Evolutionary conservation across 2,888 invertebrate genomes (phyloP).

Genomic region (Xestobium rufovillosum): DNA sequence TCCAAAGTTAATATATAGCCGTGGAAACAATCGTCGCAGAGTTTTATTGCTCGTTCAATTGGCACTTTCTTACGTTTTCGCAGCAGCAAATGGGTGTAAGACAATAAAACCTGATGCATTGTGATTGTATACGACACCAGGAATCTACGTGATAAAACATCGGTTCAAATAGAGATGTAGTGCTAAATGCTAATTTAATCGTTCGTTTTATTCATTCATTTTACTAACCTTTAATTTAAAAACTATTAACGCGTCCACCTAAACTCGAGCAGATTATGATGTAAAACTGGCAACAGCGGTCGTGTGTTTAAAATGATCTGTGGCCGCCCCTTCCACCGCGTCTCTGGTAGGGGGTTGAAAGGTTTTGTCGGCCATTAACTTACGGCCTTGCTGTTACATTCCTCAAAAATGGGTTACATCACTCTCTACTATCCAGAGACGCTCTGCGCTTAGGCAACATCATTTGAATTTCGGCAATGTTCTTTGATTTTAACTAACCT

Average conservation of each 20-base stretch:
- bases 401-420: no score
- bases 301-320: constrained; percentile 16
- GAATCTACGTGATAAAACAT: constrained; percentile 39
- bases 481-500: no score
- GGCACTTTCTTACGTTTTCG: constrained; percentile 45
- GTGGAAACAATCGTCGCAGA: constrained; percentile 41
- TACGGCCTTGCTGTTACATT: no score
- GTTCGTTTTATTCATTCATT: constrained; percentile 13
- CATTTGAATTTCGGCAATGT: no score
- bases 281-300: constrained; percentile 19
- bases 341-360: constrained; percentile 11
- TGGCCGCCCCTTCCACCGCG: constrained; percentile 3
- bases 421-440: no score
- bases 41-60: constrained; percentile 45
- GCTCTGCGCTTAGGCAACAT: no score
- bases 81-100: constrained; percentile 42
- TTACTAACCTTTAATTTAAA: constrained; percentile 1
- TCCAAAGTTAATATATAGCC: constrained; percentile 38
- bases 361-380: no score
- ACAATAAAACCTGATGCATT: constrained; percentile 47
- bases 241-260: neutral
- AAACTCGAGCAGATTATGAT: constrained; percentile 17
- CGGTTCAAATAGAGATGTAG: constrained; percentile 37
- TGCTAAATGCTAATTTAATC: constrained; percentile 36
- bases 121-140: constrained; percentile 43